phyloP scores from a whole-genome alignment of 2,888 invertebrate species.

The Deilephila porcellus region DNA sequence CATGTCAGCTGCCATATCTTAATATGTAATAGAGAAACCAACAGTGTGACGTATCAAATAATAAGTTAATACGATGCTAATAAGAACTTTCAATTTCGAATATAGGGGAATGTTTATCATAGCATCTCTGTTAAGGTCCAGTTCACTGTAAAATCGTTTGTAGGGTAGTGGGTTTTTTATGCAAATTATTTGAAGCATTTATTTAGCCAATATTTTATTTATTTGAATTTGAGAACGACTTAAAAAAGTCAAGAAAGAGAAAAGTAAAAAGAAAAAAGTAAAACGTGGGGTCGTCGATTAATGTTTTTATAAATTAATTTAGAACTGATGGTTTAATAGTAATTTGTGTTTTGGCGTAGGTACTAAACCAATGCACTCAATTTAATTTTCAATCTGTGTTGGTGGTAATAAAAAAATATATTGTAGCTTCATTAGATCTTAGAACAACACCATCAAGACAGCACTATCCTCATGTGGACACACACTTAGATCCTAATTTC shows the following conservation, averaged over 20 bases:
- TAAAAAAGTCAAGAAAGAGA: too few species aligned
- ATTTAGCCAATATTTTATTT: not conserved
- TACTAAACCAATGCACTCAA: too few species aligned
- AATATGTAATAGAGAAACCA: conserved; percentile 43
- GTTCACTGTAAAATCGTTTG: not conserved
- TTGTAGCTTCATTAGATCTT: not conserved
- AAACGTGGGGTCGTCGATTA: too few species aligned
- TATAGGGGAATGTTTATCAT: conserved; percentile 3
- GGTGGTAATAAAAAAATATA: not conserved
- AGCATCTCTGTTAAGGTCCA: conserved; percentile 27
- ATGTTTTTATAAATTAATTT: too few species aligned
- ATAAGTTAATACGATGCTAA: conserved; percentile 50
- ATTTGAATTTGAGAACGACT: too few species aligned
- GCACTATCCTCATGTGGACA: conserved; percentile 12
- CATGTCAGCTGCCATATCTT: conserved; percentile 29
- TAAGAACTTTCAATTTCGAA: conserved; percentile 46
- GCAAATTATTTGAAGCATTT: not conserved
- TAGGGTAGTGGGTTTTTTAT: not conserved
- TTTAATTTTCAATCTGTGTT: too few species aligned
- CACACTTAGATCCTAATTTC: conserved; percentile 20
- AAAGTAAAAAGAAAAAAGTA: too few species aligned
- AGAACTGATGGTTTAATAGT: too few species aligned
- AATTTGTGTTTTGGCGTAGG: too few species aligned
- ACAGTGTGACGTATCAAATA: conserved; percentile 57
- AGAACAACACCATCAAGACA: conserved; percentile 24